Base-by-base conservation (phyloP, 37 sponge, comb jelly and placozoan species). In the Crambe crambe region DNA sequence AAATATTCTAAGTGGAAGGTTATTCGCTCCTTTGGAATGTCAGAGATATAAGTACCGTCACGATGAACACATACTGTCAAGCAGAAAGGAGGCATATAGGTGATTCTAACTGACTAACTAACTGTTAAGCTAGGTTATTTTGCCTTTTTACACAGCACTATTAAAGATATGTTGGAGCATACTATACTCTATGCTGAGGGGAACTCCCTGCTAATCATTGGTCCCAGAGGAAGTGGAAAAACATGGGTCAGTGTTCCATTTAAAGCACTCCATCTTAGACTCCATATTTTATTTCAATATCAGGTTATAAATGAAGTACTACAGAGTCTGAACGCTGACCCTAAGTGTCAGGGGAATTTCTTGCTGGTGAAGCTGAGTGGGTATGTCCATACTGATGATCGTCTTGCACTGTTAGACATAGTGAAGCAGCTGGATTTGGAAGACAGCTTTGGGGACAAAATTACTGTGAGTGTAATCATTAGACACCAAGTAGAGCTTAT, bases 131-230 rank as follows among this genome's bases (percentile, higher is more conserved):
- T n/a, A n/a, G n/a, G n/a, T n/a, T n/a, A n/a, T n/a, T n/a, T n/a
- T n/a, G n/a, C n/a, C n/a, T 60, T 60, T 21, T 60, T 26, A 3
- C 35, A 32, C 35, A 88, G 89, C 1, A 80, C 87, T 8, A 43
- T 96, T 8, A 22, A 51, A 31, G 57, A 78, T 20, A 59, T 92
- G 44, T 78, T 96, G n/a, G 66, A 89, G 57, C 75, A 80, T 9
- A 92, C 92, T n/a, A 72, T 94, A 0, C 47, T 73, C 0, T 25
- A 68, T 44, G 90, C 87, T 23, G 88, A 95, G 56, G 79, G 99
- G 35, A 90, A 95, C 60, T 95, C 96, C 9, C 80, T 86, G 25
- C 87, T 97, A 1, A 56, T 97, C 0, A 68, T 93, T 42, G 98
- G 94, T 20, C 87, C 91, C 25, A 66, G 87, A 20, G 95, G 91